These are phyloP conservation scores for Micrastur ruficollis DNA, from an alignment of 2,797 vertebrate genomes.

Conservation along the genomic window DNA sequence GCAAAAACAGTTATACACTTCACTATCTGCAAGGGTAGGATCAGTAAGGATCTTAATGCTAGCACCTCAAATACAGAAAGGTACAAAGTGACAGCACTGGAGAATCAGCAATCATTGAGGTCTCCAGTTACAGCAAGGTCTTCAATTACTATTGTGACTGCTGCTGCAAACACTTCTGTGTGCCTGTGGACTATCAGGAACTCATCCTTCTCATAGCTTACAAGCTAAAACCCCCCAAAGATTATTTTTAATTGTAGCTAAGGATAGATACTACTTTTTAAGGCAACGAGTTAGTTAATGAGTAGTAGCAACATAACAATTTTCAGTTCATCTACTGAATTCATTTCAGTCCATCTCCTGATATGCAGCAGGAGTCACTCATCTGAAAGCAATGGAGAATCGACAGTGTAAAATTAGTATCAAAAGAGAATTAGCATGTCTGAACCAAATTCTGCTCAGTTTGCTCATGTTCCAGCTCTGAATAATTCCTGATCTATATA, in stretches of 20 bases:
- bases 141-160: not conserved
- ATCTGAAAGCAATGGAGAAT: not conserved
- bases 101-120: rapidly evolving
- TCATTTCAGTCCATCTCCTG: not conserved
- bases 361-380: not conserved
- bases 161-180: not conserved
- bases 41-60: not conserved
- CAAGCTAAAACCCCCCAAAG: not conserved
- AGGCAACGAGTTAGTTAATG: not conserved
- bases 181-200: not conserved
- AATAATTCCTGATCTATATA: not conserved
- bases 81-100: rapidly evolving
- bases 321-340: not conserved
- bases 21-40: not conserved
- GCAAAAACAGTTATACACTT: not conserved
- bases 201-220: not conserved
- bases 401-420: not conserved
- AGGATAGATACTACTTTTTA: not conserved
- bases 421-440: not conserved
- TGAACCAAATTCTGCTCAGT: not conserved
- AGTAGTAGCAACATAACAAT: not conserved
- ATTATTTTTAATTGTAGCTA: not conserved
- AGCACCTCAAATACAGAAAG: not conserved
- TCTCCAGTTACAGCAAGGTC: not conserved
- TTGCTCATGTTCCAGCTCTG: not conserved